Percentiles rank a stretch among this genome's conserved stretches.
These are phyloP conservation scores for Pagrus major DNA, from an alignment of 2,113 vertebrate species.

Conservation along the genomic window DNA sequence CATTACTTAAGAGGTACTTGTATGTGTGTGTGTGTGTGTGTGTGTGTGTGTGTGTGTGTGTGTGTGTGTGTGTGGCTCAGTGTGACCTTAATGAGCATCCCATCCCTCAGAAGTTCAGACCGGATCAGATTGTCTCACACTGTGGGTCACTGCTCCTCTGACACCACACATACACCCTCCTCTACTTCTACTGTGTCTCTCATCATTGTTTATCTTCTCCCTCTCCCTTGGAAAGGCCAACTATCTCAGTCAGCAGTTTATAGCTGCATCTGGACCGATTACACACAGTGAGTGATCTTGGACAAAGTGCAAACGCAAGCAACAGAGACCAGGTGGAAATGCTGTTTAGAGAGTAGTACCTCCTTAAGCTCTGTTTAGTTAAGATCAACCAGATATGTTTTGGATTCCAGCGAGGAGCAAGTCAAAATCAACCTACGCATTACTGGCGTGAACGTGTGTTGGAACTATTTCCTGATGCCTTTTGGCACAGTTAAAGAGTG, in stretches of 20 bases:
- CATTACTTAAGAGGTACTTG: slow-evolving; percentile 31
- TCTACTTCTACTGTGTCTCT: slow-evolving; percentile 19
- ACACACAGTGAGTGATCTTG: slow-evolving; percentile 34
- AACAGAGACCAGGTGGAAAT: slow-evolving; percentile 64
- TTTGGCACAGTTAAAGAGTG: slow-evolving; percentile 4
- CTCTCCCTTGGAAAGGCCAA: slow-evolving; percentile 41
- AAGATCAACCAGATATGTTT: slow-evolving; percentile 31
- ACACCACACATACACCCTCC: slow-evolving; percentile 19
- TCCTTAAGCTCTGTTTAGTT: slow-evolving; percentile 23
- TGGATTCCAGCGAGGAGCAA: neutral
- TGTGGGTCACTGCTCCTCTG: slow-evolving; percentile 37
- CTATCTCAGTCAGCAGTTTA: slow-evolving; percentile 67
- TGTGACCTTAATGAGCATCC: slow-evolving; percentile 58
- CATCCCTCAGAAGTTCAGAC: slow-evolving; percentile 38
- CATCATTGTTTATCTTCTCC: slow-evolving; percentile 54
- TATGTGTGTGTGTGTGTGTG: slow-evolving; percentile 8
- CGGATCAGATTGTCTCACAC: slow-evolving; percentile 4
- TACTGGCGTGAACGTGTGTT: slow-evolving; percentile 13
- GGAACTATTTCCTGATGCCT: neutral
- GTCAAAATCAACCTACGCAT: slow-evolving; percentile 29
- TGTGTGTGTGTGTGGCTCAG: slow-evolving; percentile 10
- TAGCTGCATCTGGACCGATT: slow-evolving; percentile 48
- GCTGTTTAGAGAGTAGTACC: slow-evolving; percentile 27
- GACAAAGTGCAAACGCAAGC: slow-evolving; percentile 56
- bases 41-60: neutral